A percentile compares a stretch with the other conserved stretches of the same genome.
Conservation (phyloP, 2,797 vertebrate genomes). For the Pelodytes ibericus region DNA sequence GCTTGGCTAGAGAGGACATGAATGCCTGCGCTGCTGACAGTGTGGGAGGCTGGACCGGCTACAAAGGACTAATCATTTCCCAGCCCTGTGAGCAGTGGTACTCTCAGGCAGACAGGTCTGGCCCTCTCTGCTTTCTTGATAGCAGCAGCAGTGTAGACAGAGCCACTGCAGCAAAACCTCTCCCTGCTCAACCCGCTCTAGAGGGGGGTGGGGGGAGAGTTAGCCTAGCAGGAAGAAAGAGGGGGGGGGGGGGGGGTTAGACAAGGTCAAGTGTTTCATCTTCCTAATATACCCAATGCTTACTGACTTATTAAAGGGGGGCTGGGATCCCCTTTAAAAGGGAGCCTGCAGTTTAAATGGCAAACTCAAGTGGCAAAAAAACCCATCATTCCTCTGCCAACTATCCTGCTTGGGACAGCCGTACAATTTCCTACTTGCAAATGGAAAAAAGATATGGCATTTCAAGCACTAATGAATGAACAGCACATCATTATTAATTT, state of each 20-base stretch:
- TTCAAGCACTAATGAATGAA: neutral
- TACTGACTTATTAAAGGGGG: neutral
- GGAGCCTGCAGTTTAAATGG: neutral
- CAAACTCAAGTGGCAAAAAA: neutral
- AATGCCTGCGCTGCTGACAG: conserved; percentile 21
- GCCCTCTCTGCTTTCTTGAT: conserved; percentile 16
- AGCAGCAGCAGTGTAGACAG: conserved; percentile 7
- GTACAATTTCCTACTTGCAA: neutral
- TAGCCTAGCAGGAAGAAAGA: conserved; percentile 1
- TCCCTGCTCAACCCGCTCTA: conserved; percentile 24
- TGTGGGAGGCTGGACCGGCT: neutral
- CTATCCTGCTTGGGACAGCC: neutral
- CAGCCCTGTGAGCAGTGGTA: conserved; percentile 6
- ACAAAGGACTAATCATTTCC: neutral
- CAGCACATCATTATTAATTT: neutral
- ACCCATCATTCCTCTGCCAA: neutral
- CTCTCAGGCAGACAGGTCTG: conserved; percentile 26
- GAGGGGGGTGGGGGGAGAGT: conserved; percentile 14
- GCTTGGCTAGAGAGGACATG: conserved; percentile 13
- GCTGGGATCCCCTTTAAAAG: neutral
- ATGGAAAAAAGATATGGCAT: neutral
- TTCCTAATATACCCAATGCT: neutral
- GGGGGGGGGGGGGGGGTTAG: conserved; percentile 34
- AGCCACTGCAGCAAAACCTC: conserved; percentile 54
- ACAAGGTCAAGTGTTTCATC: conserved; percentile 43